phyloP scores from a whole-genome alignment of 2,888 invertebrate species.

The Ochlodes sylvanus region DNA sequence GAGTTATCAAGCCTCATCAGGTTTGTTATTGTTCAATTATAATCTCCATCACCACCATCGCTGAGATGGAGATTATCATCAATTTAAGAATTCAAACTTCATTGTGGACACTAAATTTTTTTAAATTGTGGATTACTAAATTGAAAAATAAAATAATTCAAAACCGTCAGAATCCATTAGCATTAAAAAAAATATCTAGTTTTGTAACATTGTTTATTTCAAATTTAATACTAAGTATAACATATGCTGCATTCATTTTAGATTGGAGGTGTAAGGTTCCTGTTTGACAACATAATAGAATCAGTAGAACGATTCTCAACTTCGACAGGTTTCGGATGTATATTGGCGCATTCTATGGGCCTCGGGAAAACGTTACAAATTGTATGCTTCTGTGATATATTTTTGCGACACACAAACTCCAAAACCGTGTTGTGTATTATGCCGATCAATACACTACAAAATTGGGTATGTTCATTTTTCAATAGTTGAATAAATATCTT shows the following conservation, averaged over 20 bases:
- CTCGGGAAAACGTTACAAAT: slow-evolving; percentile 99
- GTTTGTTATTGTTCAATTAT: slow-evolving; percentile 63
- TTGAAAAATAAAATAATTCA: too few relatives aligned
- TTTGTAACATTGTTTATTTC: too few relatives aligned
- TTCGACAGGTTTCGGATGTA: slow-evolving; percentile 97
- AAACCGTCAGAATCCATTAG: too few relatives aligned
- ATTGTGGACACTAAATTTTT: too few relatives aligned
- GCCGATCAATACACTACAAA: slow-evolving; percentile 99
- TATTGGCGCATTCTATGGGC: slow-evolving; percentile 99
- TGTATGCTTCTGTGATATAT: slow-evolving; percentile 98
- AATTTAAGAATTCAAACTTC: too few relatives aligned
- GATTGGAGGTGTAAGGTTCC: slow-evolving; percentile 97
- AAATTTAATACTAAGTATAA: too few relatives aligned
- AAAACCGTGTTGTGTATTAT: slow-evolving; percentile 97
- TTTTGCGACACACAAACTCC: slow-evolving; percentile 94
- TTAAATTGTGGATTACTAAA: too few relatives aligned
- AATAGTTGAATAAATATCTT: not conserved
- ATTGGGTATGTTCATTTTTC: slow-evolving; percentile 88
- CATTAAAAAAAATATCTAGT: too few relatives aligned
- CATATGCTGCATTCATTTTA: slow-evolving; percentile 58
- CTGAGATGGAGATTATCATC: too few relatives aligned
- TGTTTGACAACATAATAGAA: slow-evolving; percentile 99
- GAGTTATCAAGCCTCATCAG: slow-evolving; percentile 98
- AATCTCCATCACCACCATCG: too few relatives aligned
- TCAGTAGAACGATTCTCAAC: slow-evolving; percentile 94